Evolutionary conservation across 2,797 vertebrate genomes (phyloP), one percentile per base, ranked within the genome.

Genomic region (Poeciliopsis gracilis): DNA sequence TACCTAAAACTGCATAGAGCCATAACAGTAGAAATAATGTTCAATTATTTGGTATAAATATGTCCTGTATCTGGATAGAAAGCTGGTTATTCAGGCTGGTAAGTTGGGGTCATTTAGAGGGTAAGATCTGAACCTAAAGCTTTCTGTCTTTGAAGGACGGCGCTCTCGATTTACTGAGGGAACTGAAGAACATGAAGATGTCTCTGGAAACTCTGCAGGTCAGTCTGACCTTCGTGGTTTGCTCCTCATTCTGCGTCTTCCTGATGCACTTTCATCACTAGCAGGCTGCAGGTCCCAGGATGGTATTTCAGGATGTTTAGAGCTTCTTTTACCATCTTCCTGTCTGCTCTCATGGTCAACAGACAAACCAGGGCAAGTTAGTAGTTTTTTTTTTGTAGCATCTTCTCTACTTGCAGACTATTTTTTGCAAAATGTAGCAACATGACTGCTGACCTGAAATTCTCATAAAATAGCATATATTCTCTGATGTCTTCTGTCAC

Each of bases 181-280:
- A 98, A 87, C 93, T 99, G 79, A 98, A 97, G 91, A 95, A 92
- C 91, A 97, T 97, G 92, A 96, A 97, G 5, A 96, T 99, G 95
- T 98, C 97, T 59, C 92, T 99, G 94, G 97, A 97, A 79, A 96
- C 98, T 4, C 94, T 99, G 87, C 98, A 99, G 97, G 98, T 99
- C 91, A 71, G 23, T 45, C 12, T 15, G 63, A 36, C 20, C 20
- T 41, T 25, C 20, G 5, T 43, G 66, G 43, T 69, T 43, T 67
- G 4, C 63, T 67, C 63, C 20, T 38, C 4, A 2, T 57, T 57
- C 51, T 25, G 4, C 20, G n/a, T 57, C 55, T 28, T 57, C 12
- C 25, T 57, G 53, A 57, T 57, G 4, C 25, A 51, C 49, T 23
- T 33, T 36, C 28, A 10, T 20, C 61, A 38, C 1, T 38, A 38